Conservation (phyloP, 2,888 invertebrate genomes). For the Drosophila neoperkinsi region DNA sequence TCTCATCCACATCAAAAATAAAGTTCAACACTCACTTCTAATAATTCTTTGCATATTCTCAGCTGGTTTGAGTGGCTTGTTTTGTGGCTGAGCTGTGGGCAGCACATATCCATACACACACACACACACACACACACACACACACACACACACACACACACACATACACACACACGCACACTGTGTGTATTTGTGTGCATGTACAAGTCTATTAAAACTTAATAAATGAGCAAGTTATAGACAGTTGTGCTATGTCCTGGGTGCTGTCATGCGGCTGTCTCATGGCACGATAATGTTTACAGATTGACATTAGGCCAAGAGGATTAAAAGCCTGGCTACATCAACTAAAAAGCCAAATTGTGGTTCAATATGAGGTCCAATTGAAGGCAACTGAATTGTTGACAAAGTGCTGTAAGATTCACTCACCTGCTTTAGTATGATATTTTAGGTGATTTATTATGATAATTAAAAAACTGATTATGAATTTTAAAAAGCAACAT, state of each 20-base stretch:
- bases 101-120: neutral
- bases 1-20: constrained; percentile 23
- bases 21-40: constrained; percentile 51
- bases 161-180: neutral
- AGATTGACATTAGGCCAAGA: constrained; percentile 46
- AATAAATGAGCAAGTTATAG: constrained; percentile 70
- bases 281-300: constrained; percentile 28
- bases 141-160: neutral
- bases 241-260: constrained; percentile 29
- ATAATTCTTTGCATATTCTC: constrained; percentile 72
- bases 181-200: constrained; percentile 6
- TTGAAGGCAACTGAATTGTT: neutral
- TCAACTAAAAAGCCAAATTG: constrained; percentile 3
- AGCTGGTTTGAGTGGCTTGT: constrained; percentile 59
- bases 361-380: neutral
- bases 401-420: neutral
- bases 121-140: neutral
- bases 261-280: constrained; percentile 39
- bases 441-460: neutral
- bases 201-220: constrained; percentile 67
- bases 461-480: neutral
- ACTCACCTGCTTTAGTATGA: neutral
- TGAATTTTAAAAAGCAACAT: neutral
- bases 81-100: constrained; percentile 37
- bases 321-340: constrained; percentile 18